Base-by-base conservation (phyloP, 2,888 invertebrate species). In the Tetragonisca angustula region DNA sequence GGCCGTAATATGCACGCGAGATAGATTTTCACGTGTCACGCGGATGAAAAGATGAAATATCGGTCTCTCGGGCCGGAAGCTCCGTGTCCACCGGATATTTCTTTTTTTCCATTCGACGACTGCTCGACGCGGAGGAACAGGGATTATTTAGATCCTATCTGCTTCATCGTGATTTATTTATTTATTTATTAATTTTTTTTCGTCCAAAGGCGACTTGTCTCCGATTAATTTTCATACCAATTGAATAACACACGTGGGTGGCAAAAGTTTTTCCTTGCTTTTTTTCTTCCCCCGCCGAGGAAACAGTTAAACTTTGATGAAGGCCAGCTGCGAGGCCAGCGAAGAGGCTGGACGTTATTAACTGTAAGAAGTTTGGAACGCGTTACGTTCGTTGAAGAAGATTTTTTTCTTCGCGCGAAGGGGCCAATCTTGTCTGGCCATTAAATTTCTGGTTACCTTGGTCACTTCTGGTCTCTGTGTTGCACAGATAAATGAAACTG, bases 41-140 rank as follows among this genome's bases (percentile, higher is more conserved):
- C 36, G 27, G 19, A 79, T 52, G 71, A 61, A 77, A 74, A 68
- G 21, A 13, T 56, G 59, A 86, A 71, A 77, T 76, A 82, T 76
- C 3, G 32, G 9, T 43, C 65, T 17, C 43, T 27, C 3, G 75
- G 11, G 19, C 27, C 19, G 32, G 36, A 43, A 21, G 9, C n/a
- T 19, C 32, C 27, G 56, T 1, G 56, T 0, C 11, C 32, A 49
- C 21, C 43, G 64, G 17, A 17, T 52, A 52, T 74, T 74, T 43
- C 5, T 36, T 43, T 2, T 43, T 79, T 74, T 64, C 27, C 52
- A 43, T 32, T 21, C 13, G 52, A 2, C 19, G 56, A 59, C 27
- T 52, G 70, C 1, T 32, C 2, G 5, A 5, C 5, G 19, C 27
- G 19, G 27, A 13, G 43, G 19, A 49, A 69, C 6, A 24, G 15